Base-by-base conservation (phyloP, 2,797 vertebrate genomes). In the Pipistrellus pygmaeus region DNA sequence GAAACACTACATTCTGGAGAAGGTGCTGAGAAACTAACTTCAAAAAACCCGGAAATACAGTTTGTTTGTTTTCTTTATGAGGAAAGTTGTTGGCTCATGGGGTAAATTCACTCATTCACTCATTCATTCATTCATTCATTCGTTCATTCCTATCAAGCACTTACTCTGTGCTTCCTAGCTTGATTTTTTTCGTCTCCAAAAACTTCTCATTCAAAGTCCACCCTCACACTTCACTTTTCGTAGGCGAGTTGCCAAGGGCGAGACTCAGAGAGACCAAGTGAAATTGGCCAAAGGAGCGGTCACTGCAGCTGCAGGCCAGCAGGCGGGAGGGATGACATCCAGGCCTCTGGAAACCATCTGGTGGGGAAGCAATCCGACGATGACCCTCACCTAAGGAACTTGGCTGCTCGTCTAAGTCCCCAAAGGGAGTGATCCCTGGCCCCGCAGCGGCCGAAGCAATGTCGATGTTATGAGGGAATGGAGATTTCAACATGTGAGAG, bases 401-500 rank as follows among this genome's bases (percentile, higher is more conserved):
- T 64, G 92, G 95, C 83, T 88, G 3, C 94, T 97, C 95, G 84
- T 95, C 83, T 90, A 76, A 57, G 88, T 48, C 80, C 91, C 96
- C 41, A 21, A 78, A 60, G 95, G 94, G 92, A 93, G 68, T 41
- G 35, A 88, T 57, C 85, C 73, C 60, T 81, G 75, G 83, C 85
- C 80, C 88, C 46, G 21, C 21, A 32, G 77, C 57, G 80, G 44
- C 83, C 89, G 66, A 91, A 86, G 92, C 53, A 20, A 78, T 82
- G 75, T 91, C 81, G 57, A n/a, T 76, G 66, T 90, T 68, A 76
- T 21, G 30, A 96, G 89, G 82, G 81, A 95, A 46, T 64, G 83
- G 83, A 90, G 93, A 94, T 92, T 94, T 96, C 96, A 76, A 85
- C 85, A 85, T 94, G 93, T 96, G 95, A 93, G 93, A 96, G 93